Evolutionary conservation across 1,140 invertebrate genomes (phyloP).

Genomic region (Calliphora vicina): DNA sequence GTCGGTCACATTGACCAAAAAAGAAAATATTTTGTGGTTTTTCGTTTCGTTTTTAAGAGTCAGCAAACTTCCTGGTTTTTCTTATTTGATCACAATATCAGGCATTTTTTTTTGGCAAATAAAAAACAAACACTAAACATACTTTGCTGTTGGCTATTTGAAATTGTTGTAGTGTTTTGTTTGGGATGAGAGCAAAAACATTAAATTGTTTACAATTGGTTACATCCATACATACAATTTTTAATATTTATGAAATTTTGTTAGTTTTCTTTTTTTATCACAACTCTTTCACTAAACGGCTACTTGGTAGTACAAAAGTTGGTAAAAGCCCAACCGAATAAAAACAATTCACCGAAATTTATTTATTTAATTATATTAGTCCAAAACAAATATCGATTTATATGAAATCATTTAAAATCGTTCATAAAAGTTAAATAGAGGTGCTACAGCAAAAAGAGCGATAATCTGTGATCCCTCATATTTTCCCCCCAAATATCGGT

Average conservation of each 20-base stretch:
- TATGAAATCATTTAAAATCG: no score
- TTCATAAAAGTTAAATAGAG: no score
- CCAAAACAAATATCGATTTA: no score
- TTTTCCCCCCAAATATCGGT: no score
- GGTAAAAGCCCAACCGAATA: no score
- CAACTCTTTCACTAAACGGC: background rate
- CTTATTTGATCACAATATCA: background rate
- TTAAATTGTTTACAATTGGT: background rate
- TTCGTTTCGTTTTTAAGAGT: no score
- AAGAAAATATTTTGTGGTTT: background rate
- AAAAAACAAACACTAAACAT: background rate
- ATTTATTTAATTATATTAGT: no score
- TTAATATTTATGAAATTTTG: background rate
- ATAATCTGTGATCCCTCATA: no score
- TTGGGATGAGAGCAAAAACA: background rate
- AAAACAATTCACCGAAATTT: no score
- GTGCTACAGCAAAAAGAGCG: no score
- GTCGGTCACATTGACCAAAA: no score
- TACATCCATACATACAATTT: background rate
- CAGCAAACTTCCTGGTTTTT: background rate
- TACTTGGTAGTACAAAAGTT: background rate
- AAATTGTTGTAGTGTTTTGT: background rate
- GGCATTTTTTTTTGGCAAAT: background rate
- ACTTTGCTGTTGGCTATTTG: background rate
- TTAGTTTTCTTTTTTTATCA: background rate